Evolutionary conservation across 2,113 vertebrate genomes (phyloP), one percentile per base, ranked within the genome.

Genomic region (Ceyx cyanopectus): DNA sequence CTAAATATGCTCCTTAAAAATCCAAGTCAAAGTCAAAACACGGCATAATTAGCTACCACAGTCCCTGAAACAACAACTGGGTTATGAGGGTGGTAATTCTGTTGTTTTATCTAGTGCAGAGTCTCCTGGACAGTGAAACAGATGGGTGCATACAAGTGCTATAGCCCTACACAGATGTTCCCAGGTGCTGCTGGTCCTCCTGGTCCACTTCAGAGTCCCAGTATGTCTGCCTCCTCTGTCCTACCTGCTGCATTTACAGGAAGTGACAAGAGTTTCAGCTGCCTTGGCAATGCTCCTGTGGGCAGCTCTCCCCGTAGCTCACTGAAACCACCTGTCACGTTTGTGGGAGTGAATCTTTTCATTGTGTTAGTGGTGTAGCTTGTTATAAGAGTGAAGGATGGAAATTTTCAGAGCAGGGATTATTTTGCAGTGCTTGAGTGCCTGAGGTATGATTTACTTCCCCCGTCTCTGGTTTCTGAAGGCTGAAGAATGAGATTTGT

Each of bases 271-370:
- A 58, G 20, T 50, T 57, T 34, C 22, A 56, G 48, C 40, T 83
- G 30, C 34, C 24, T 56, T 2, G 1, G 29, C 37, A 29, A 24
- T 62, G 37, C 18, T 66, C 7, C 48, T 66, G 15, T 21, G 22
- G 41, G 26, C n/a, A 62, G 6, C 26, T 34, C 20, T 73, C 17
- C 24, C 19, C 48, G 45, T 9, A 54, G 43, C 57, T 58, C 46
- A 41, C 18, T 40, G 41, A 66, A 80, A 45, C 22, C 3, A 2
- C 8, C 5, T 0, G 0, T 18, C 17, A 4, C 69, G 15, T 18
- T 77, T 19, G 0, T 48, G 18, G 45, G 29, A 61, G 41, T 24
- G 32, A 51, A 30, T 76, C 14, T 65, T 76, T 54, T 17, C 41
- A 13, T 53, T 2, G 0, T 14, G 22, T 30, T 72, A 12, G 23